Evolutionary conservation across 1,140 invertebrate genomes (phyloP), one percentile per base, ranked within the genome.

Genomic region (Drosophila simulans): DNA sequence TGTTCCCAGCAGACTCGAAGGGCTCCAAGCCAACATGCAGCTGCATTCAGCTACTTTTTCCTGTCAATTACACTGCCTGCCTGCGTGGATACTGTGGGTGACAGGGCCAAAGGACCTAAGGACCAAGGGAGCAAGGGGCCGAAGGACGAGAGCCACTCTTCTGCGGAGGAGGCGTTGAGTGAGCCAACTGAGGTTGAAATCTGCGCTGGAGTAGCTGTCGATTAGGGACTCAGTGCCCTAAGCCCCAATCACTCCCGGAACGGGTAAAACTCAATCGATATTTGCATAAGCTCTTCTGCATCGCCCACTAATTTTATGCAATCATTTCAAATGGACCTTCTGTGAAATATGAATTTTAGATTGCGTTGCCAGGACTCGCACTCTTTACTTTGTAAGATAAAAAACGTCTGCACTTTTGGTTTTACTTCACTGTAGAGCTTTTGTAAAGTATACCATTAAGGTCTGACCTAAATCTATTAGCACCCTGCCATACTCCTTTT

Each of bases 31-130:
- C 13, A 15, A 12, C 17, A 43, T 17, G 15, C 25, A 51, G 70
- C 45, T 77, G 63, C 64, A 49, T 40, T 49, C 35, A 62, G 75
- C 75, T 55, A 69, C 73, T 76, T 77, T 69, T 70, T 51, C 45
- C 64, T 70, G 75, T 77, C 75, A 77, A 77, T 74, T 75, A 58
- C 60, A 52, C 54, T 37, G 52, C 45, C 20, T 51, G 46, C 22
- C 20, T 13, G 3, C 22, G 46, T 45, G 55, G 53, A 55, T 52
- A 57, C 72, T 63, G 68, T 40, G 64, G 64, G 17, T 70, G 72
- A 62, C 75, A 57, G 56, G 43, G 39, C 20, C 40, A 77, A 39
- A 34, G 27, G n/a, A 49, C 25, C 12, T 0, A 1, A 13, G 43
- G 43, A 13, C 11, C 10, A 11, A 45, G 20, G 22, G 27, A 13